Evolutionary conservation across 1,140 invertebrate species (phyloP).

Genomic region (Mya arenaria): DNA sequence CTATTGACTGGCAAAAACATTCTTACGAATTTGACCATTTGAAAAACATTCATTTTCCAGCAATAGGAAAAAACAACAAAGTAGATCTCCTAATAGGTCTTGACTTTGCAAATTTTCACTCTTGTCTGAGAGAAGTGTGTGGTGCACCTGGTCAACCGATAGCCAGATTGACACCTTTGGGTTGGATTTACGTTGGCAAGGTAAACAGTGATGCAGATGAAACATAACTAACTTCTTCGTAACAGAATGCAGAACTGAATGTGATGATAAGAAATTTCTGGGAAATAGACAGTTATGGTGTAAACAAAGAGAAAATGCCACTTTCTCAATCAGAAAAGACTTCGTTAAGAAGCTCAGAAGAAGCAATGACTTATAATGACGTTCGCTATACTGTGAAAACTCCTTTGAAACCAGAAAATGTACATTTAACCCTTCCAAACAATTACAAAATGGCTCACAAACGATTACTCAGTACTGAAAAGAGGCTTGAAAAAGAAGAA

Average conservation of each 20-base stretch:
- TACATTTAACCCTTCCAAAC: background rate
- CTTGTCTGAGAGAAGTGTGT: too few relatives aligned
- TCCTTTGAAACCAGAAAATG: constrained; percentile 39
- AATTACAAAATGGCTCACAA: constrained; percentile 4
- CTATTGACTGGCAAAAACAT: constrained; percentile 21
- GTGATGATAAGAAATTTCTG: too few relatives aligned
- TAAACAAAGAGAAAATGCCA: too few relatives aligned
- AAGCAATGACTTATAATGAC: background rate
- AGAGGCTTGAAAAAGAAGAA: constrained; percentile 24
- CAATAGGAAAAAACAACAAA: too few relatives aligned
- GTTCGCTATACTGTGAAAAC: constrained; percentile 19
- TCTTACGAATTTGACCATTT: constrained; percentile 11
- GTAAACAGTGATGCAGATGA: too few relatives aligned
- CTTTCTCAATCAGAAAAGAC: background rate
- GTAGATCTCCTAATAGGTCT: too few relatives aligned
- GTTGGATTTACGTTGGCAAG: too few relatives aligned
- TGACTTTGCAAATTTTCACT: too few relatives aligned
- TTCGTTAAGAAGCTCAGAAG: too few relatives aligned
- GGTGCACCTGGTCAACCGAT: too few relatives aligned
- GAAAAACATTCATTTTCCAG: constrained; percentile 25
- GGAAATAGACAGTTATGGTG: too few relatives aligned
- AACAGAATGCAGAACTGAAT: background rate
- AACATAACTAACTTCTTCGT: background rate
- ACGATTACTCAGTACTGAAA: constrained; percentile 21
- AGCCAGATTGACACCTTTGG: too few relatives aligned